Base-by-base conservation (phyloP, 92 coral and sea anemone species). In the Porites cylindrica region DNA sequence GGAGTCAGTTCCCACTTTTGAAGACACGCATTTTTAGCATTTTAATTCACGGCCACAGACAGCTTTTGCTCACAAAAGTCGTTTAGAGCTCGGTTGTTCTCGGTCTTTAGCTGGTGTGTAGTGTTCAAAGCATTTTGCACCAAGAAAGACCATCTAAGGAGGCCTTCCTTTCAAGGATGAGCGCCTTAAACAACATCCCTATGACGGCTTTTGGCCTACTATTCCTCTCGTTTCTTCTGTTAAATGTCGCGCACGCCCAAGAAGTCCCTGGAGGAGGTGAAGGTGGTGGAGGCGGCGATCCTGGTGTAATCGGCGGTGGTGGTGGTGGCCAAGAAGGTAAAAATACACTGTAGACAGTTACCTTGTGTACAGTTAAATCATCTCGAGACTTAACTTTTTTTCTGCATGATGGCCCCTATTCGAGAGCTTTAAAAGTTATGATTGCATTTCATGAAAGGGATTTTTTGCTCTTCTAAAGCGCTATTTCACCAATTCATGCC, bases 221-320 rank as follows among this genome's bases (percentile, higher is more conserved):
- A 1, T 7, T 71, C 2, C 10, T 82, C 16, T 63, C 21, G 16
- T 70, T 38, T 11, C 86, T 82, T 70, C 38, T 81, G 29, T 51
- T 70, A 1, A 56, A 71, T 60, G 78, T 10, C 38, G 86, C 47
- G 70, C 8, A 82, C 86, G 86, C 86, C 70, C 86, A 82, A 78
- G 29, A 7, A 21, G 72, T 26, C 6, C 72, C 72, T 13, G 70
- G 58, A 8, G 82, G 70, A 7, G 84, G 7, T 0, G 84, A 65
- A 3, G 85, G 29, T 1, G 82, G 54, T 9, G 75, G 51, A n/a
- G 78, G n/a, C 0, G 78, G 20, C 10, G 38, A 24, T 10, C 63
- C 17, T 23, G 84, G 84, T n/a, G 53, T 14, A 66, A 73, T 6
- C 0, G 66, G 54, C 1, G 60, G 43, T 52, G 54, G 12, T 14